Evolutionary conservation across 2,113 vertebrate genomes (phyloP).

Genomic region (Bos indicus): DNA sequence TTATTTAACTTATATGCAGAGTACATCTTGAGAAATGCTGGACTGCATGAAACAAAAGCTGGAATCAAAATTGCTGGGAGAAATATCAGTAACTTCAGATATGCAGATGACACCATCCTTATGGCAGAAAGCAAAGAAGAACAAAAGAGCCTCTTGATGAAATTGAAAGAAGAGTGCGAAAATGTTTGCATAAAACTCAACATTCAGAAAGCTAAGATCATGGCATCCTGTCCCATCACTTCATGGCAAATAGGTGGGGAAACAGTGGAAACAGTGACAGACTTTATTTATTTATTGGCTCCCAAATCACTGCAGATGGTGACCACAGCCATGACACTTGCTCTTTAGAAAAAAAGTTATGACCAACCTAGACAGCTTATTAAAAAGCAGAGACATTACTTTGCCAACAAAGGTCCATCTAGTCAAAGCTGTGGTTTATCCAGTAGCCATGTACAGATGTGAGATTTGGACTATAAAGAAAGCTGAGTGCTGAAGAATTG

Average conservation of each 20-base stretch:
- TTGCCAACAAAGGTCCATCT: not conserved
- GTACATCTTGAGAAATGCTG: not conserved
- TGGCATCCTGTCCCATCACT: not conserved
- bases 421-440: not conserved
- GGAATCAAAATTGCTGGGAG: not conserved
- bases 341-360: not conserved
- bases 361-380: not conserved
- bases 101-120: not conserved
- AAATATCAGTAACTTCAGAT: not conserved
- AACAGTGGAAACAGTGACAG: not conserved
- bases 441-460: not conserved
- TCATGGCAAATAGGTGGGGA: not conserved
- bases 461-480: not conserved
- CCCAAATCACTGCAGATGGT: not conserved
- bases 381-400: not conserved
- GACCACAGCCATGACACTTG: not conserved
- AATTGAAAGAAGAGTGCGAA: not conserved
- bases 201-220: not conserved
- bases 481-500: not conserved
- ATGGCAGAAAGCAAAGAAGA: not conserved
- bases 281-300: not conserved
- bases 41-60: not conserved
- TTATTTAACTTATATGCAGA: not conserved
- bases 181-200: not conserved
- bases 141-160: not conserved